Conservation (phyloP, 2,888 invertebrate species). For the Andrena haemorrhoa region DNA sequence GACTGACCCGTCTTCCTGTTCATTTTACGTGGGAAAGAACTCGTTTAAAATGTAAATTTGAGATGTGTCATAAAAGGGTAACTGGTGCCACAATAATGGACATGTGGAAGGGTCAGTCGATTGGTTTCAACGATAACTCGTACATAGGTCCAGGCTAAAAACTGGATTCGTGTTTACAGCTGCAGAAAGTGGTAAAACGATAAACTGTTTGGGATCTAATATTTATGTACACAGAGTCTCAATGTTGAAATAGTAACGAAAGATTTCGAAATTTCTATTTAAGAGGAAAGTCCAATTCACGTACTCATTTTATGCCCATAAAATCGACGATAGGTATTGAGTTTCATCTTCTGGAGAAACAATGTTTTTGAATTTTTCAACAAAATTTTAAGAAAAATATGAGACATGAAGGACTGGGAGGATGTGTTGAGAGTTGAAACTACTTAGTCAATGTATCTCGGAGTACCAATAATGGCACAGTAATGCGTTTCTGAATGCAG, state of each 20-base stretch:
- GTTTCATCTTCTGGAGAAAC: no score
- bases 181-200: background rate
- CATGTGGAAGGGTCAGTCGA: background rate
- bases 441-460: no score
- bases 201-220: slow-evolving; percentile 7
- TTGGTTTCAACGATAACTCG: slow-evolving; percentile 1
- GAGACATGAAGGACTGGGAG: no score
- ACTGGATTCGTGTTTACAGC: slow-evolving; percentile 38
- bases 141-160: slow-evolving; percentile 22
- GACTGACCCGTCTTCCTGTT: background rate
- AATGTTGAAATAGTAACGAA: slow-evolving; percentile 41
- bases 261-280: background rate
- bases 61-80: background rate
- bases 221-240: slow-evolving; percentile 59
- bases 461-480: no score
- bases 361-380: no score
- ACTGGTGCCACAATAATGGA: background rate
- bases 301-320: no score
- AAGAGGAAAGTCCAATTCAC: background rate
- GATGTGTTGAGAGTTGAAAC: no score
- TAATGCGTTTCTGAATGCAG: background rate
- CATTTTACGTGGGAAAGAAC: background rate
- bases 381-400: no score
- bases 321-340: no score
- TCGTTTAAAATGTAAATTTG: background rate